Evolutionary conservation across 2,113 vertebrate genomes (phyloP).

Genomic region (Gnathochromis pfefferi): DNA sequence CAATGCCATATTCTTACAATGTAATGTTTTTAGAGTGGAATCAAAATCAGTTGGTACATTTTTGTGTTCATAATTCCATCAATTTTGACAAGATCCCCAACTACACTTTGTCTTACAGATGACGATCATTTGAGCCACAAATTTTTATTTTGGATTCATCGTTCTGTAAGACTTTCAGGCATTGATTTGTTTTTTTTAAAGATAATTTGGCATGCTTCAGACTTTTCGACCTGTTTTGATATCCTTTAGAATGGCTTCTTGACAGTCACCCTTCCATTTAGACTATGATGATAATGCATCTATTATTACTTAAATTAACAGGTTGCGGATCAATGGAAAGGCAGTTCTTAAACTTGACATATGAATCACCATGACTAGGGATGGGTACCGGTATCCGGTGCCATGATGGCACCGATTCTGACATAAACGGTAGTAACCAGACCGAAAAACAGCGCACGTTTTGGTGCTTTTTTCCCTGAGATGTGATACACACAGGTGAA

Average conservation of each 20-base stretch:
- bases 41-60: neutral
- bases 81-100: neutral
- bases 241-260: neutral
- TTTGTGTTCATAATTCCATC: neutral
- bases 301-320: neutral
- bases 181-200: neutral
- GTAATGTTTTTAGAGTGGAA: neutral
- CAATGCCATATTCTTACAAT: neutral
- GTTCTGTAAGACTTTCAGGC: neutral
- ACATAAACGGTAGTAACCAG: too few relatives aligned
- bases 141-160: neutral
- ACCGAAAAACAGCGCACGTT: too few relatives aligned
- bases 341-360: neutral
- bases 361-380: neutral
- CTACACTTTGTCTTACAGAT: neutral
- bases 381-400: too few relatives aligned
- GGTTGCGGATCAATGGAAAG: fast-evolving
- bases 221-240: neutral
- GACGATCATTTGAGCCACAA: neutral
- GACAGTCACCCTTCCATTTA: neutral
- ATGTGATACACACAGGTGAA: too few relatives aligned
- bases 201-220: neutral
- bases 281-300: neutral
- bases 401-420: too few relatives aligned
- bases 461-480: too few relatives aligned